phyloP scores from a whole-genome alignment of 1,140 invertebrate genomes.

The Aradophagus sp. region DNA sequence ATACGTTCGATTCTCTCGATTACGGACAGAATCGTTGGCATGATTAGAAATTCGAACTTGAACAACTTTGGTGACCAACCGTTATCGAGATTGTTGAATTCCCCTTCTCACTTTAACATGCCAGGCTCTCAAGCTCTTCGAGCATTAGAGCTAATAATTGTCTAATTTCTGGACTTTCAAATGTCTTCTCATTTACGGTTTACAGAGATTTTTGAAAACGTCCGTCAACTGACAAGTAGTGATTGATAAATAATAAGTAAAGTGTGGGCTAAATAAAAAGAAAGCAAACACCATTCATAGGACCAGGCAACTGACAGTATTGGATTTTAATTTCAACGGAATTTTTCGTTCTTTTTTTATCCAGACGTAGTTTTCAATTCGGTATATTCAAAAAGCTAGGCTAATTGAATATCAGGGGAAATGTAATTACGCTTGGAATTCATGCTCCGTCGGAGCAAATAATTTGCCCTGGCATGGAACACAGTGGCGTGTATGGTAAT shows the following conservation, averaged over 20 bases:
- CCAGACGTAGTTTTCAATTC: conserved; percentile 54
- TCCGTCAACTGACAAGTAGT: too few species aligned
- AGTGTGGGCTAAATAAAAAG: too few species aligned
- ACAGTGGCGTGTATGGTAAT: conserved; percentile 69
- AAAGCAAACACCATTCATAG: too few species aligned
- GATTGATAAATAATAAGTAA: too few species aligned
- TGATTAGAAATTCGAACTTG: conserved; percentile 54
- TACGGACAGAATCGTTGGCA: conserved; percentile 16
- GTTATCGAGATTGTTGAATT: conserved; percentile 48
- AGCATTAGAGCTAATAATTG: conserved; percentile 19
- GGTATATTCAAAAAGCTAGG: conserved; percentile 49
- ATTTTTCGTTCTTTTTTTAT: too few species aligned
- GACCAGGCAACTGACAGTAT: too few species aligned
- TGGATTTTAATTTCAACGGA: too few species aligned
- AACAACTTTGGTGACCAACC: conserved; percentile 47
- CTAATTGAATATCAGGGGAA: conserved; percentile 76
- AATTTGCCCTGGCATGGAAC: conserved; percentile 72
- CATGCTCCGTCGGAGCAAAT: conserved; percentile 75
- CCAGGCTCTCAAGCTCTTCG: conserved; percentile 34
- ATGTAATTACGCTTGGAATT: conserved; percentile 76
- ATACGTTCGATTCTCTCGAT: conserved; percentile 56
- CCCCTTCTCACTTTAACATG: conserved; percentile 34
- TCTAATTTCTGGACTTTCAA: too few species aligned
- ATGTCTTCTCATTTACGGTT: background rate
- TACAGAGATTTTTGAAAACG: too few species aligned